Base-by-base conservation (phyloP, 2,113 vertebrate species). In the Erythrocercus mccallii region DNA sequence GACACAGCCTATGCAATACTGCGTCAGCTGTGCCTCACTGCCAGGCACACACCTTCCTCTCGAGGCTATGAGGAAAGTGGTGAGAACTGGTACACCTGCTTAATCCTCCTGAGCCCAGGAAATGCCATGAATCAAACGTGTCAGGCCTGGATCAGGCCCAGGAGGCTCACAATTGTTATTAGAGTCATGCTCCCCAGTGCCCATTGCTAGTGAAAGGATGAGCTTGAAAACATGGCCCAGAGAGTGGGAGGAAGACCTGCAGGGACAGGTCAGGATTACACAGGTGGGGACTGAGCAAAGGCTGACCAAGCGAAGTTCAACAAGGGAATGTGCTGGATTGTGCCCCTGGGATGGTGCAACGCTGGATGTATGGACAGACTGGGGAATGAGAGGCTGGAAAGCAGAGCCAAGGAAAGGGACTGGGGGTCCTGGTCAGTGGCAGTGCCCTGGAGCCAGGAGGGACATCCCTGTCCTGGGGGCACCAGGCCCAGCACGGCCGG, bases 281-380 rank as follows among this genome's bases (percentile, higher is more conserved):
- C 28, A 81, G 31, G 15, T 33, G n/a, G 30, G 8, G 45, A 16
- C 53, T 19, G 45, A 69, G 54, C 28, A 47, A 38, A 37, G 9
- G 4, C 27, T 1, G 1, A 5, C 22, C 38, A 45, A 44, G 16
- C 5, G 45, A 12, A 16, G 54, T 13, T 60, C 12, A 45, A 2
- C 33, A 11, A 60, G 38, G 27, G 22, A 33, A 68, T 11, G 37
- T 14, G 11, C 7, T 0, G 0, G 15, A 47, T 37, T 31, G 7
- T 51, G 17, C 17, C 2, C 25, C 20, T 35, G 21, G 61, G 21
- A 22, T 17, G 25, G 31, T 5, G 4, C 11, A 57, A 4, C 3
- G 6, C 35, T 21, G 30, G 30, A 1, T 48, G 16, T 6, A 38
- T 0, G 2, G 15, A 30, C 12, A 35, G 35, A 1, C 6, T 24